Base-by-base conservation (phyloP, 2,888 invertebrate species). In the Eristalis pertinax region DNA sequence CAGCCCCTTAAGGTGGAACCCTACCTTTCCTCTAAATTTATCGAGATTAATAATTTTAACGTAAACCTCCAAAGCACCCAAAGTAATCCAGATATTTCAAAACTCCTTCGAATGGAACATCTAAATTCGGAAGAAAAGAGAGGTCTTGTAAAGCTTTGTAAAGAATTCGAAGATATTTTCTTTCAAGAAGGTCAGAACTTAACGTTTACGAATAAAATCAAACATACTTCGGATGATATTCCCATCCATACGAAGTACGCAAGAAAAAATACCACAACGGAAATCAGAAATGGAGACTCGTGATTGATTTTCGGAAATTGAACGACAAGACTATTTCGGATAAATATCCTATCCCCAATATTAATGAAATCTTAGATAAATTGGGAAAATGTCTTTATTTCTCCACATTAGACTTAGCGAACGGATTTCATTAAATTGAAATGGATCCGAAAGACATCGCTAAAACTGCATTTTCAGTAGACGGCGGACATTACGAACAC, bases 381-480 rank as follows among this genome's bases (percentile, higher is more conserved):
- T 65, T 91, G 38, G 91, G 91, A 1, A 84, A 89, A 72, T 89
- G 89, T 63, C 70, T 89, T 29, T 91, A 90, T 67, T 92, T 92
- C 74, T 89, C 90, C 0, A 90, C 89, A 0, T 65, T 92, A 5
- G 91, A 92, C 74, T 72, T 91, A 7, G 90, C 91, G 0, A 89
- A 88, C 41, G 91, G 91, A 0, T 92, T 91, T 68, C 90, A 90
- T 67, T 91, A 92, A 76, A 91, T 92, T 2, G 89, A 89, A 50
- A 79, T 79, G 67, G 43, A 79, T 13, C 56, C 56, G 24, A 68
- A 65, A 41, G 58, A 78, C 19, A 43, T 70, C 10, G 4, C 10
- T 38, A 79, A 67, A 73, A 73, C 79, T 24, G 73, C 41, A 15
- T 84, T 85, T 43, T 67, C 81, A 2, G 75, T 84, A 19, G 78